These are phyloP conservation scores for Trogon melanurus DNA, from an alignment of 2,113 vertebrate genomes.

Conservation along the genomic window DNA sequence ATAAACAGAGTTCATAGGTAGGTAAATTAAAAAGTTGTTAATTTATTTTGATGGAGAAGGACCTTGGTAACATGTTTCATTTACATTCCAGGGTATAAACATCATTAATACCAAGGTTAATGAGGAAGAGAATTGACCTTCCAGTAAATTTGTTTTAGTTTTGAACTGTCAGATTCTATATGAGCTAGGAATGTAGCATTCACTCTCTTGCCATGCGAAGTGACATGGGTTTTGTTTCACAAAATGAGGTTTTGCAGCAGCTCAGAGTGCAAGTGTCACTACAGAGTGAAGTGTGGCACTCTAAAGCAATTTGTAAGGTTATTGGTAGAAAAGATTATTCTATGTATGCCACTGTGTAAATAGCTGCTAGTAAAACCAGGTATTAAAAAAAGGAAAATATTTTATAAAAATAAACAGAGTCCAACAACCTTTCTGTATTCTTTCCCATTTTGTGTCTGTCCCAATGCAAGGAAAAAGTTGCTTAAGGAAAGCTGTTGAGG, in stretches of 20 bases:
- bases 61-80: not conserved
- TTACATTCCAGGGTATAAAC: slow-evolving; percentile 59
- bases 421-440: not conserved
- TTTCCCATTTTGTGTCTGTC: not conserved
- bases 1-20: slow-evolving; percentile 53
- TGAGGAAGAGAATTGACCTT: slow-evolving; percentile 26
- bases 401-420: not conserved
- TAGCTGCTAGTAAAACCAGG: slow-evolving; percentile 8
- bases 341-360: slow-evolving; percentile 2
- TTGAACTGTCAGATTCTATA: slow-evolving; percentile 53
- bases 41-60: slow-evolving; percentile 61
- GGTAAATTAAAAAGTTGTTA: slow-evolving; percentile 66
- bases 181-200: slow-evolving; percentile 31
- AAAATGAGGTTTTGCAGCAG: slow-evolving; percentile 53
- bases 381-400: slow-evolving; percentile 19
- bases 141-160: slow-evolving; percentile 62
- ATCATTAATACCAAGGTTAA: slow-evolving; percentile 53
- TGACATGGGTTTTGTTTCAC: slow-evolving; percentile 58
- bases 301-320: slow-evolving; percentile 41
- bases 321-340: slow-evolving; percentile 1
- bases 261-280: slow-evolving; percentile 31
- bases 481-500: not conserved
- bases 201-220: slow-evolving; percentile 32
- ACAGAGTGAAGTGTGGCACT: not conserved
- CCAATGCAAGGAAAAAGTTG: not conserved